phyloP scores from a whole-genome alignment of 2,888 invertebrate genomes.

The Hemithea aestivaria region DNA sequence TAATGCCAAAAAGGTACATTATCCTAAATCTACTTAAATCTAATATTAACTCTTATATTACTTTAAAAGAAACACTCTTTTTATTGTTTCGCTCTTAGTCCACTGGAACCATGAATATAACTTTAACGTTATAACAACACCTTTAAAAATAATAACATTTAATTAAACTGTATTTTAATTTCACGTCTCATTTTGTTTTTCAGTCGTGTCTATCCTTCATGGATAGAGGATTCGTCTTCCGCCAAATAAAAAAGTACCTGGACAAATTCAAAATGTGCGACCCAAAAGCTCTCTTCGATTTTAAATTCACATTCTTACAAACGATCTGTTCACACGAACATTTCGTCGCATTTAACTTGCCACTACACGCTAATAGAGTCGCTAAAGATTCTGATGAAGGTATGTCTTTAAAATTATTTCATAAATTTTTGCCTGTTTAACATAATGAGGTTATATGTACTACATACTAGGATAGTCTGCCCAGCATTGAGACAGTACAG shows the following conservation, averaged over 20 bases:
- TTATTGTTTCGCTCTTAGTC: too few species aligned
- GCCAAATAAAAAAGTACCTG: constrained; percentile 91
- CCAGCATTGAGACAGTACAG: too few species aligned
- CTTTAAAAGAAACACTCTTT: too few species aligned
- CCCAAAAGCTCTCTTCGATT: constrained; percentile 89
- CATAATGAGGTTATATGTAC: constrained; percentile 3
- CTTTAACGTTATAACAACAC: too few species aligned
- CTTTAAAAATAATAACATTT: too few species aligned
- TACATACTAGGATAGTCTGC: too few species aligned
- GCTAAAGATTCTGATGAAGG: constrained; percentile 61
- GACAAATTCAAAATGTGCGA: constrained; percentile 92
- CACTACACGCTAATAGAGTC: constrained; percentile 82
- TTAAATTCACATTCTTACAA: constrained; percentile 94
- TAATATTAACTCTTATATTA: too few species aligned
- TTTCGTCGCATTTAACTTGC: constrained; percentile 94
- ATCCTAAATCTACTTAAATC: too few species aligned
- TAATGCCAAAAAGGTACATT: too few species aligned
- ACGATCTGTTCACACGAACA: constrained; percentile 97
- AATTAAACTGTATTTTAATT: too few species aligned
- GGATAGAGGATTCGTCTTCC: constrained; percentile 96
- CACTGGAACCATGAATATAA: too few species aligned
- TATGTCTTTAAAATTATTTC: constrained; percentile 28
- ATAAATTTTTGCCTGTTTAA: neutral
- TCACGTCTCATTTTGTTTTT: constrained; percentile 35
- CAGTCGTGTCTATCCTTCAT: constrained; percentile 94